A percentile compares a stretch with the other conserved stretches of the same genome.
Evolutionary conservation across 2,113 vertebrate species (phyloP).

Genomic region (Reinhardtius hippoglossoides): DNA sequence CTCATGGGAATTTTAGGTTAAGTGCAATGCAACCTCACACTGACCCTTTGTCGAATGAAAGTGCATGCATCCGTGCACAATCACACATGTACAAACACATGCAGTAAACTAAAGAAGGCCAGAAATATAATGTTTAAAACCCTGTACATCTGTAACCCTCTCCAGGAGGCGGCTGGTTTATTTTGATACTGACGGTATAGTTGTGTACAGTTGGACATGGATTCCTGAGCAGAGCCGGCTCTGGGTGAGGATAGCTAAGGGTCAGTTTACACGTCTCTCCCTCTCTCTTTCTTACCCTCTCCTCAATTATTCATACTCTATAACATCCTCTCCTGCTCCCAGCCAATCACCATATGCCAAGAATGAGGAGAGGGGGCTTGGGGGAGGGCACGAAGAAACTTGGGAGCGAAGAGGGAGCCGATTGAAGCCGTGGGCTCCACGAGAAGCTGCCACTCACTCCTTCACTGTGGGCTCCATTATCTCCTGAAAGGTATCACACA

Average conservation of each 20-base stretch:
- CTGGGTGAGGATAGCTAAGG: conserved; percentile 50
- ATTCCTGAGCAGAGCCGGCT: conserved; percentile 49
- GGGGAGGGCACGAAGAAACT: conserved; percentile 61
- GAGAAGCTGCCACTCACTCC: conserved; percentile 67
- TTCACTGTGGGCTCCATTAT: conserved; percentile 66
- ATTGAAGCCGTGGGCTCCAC: conserved; percentile 55
- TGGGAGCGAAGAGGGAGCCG: conserved; percentile 59
- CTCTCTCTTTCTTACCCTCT: conserved; percentile 49
- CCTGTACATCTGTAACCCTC: conserved; percentile 36
- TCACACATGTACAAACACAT: conserved; percentile 3
- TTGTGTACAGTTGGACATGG: conserved; percentile 25
- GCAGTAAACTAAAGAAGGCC: neutral
- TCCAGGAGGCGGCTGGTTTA: neutral
- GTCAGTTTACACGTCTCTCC: conserved; percentile 76
- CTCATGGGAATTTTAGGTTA: conserved; percentile 63
- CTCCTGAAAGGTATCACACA: conserved; percentile 55
- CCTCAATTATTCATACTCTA: conserved; percentile 78
- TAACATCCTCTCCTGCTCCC: conserved; percentile 67
- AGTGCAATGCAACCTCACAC: conserved; percentile 73
- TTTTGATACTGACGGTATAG: conserved; percentile 12
- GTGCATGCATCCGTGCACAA: conserved; percentile 32
- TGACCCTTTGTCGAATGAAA: conserved; percentile 61
- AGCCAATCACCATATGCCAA: conserved; percentile 62
- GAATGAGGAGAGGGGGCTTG: conserved; percentile 56
- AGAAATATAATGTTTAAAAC: conserved; percentile 10